Evolutionary conservation across 2,797 vertebrate genomes (phyloP).

Genomic region (Sorex maritimensis): DNA sequence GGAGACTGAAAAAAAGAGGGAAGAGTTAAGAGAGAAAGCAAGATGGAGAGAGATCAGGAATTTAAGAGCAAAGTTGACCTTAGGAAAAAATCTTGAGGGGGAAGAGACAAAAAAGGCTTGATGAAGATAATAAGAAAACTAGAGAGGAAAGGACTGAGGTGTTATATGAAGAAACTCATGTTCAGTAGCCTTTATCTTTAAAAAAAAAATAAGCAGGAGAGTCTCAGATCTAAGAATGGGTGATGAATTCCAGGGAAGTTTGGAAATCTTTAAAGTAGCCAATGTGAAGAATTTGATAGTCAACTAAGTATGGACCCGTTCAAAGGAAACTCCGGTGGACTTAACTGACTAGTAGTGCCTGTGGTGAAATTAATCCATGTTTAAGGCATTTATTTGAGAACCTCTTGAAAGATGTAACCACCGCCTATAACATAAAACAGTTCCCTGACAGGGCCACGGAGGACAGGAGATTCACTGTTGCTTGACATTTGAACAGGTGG

Average conservation of each 20-base stretch:
- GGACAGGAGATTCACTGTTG: too few relatives aligned
- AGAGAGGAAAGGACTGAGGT: not conserved
- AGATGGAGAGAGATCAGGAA: not conserved
- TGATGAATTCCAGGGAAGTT: not conserved
- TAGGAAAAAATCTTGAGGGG: not conserved
- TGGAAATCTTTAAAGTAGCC: slow-evolving; percentile 24
- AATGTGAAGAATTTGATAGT: not conserved
- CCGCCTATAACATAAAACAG: too few relatives aligned
- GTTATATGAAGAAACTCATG: not conserved
- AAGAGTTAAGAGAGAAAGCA: not conserved
- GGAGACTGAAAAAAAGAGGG: not conserved
- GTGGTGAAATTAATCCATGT: not conserved
- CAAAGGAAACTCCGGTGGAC: slow-evolving; percentile 15
- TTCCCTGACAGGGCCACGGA: too few relatives aligned
- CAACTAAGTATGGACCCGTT: slow-evolving; percentile 17
- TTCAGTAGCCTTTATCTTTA: slow-evolving; percentile 39
- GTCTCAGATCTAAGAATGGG: slow-evolving; percentile 19
- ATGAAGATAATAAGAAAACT: slow-evolving; percentile 32
- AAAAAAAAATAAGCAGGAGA: not conserved
- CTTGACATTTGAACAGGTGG: too few relatives aligned
- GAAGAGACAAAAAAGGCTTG: not conserved
- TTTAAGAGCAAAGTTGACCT: not conserved
- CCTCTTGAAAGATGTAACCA: not conserved
- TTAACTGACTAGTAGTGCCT: not conserved
- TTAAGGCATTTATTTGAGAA: slow-evolving; percentile 6